Base-by-base conservation (phyloP, 2,113 vertebrate species). In the Colius striatus region DNA sequence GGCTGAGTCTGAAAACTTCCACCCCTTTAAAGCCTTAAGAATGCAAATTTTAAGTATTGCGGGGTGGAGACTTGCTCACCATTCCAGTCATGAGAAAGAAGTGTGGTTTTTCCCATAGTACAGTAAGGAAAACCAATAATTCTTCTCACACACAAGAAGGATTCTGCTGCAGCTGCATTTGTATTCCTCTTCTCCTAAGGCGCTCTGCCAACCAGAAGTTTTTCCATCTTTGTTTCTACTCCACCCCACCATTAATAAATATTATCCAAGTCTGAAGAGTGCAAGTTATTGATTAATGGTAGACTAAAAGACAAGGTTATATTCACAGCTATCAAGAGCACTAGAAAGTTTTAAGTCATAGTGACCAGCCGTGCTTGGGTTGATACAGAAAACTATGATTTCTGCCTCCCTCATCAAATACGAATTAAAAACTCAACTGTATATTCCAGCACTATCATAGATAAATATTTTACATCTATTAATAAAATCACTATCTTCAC, bases 201-300 rank as follows among this genome's bases (percentile, higher is more conserved):
- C 94, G 71, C 57, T 58, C 83, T 88, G 94, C 95, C 96, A 97
- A 84, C 51, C 60, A 75, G 88, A 90, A 94, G 90, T 93, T 92
- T 96, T 95, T 95, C 92, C 90, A 68, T 96, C 93, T 96, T 94
- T 93, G 79, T 91, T 93, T 92, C 87, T 94, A 86, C 85, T 96
- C 90, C 87, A 81, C 72, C 90, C 65, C 83, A 47, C 76, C 85
- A 93, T 95, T 96, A 95, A 96, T 93, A 95, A 95, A 93, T 95
- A 92, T 61, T 91, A 86, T 65, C 57, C 57, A 2, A 77, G 79
- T 47, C 67, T 95, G 94, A 94, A 94, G 83, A 96, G 93, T 92
- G 85, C 82, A 71, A 90, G 68, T 90, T 90, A 92, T 83, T 93
- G 90, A 97, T 78, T 92, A 92, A 96, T 92, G 90, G 92, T 50